Evolutionary conservation across 1,140 invertebrate species (phyloP).

Genomic region (Penaeus chinensis): DNA sequence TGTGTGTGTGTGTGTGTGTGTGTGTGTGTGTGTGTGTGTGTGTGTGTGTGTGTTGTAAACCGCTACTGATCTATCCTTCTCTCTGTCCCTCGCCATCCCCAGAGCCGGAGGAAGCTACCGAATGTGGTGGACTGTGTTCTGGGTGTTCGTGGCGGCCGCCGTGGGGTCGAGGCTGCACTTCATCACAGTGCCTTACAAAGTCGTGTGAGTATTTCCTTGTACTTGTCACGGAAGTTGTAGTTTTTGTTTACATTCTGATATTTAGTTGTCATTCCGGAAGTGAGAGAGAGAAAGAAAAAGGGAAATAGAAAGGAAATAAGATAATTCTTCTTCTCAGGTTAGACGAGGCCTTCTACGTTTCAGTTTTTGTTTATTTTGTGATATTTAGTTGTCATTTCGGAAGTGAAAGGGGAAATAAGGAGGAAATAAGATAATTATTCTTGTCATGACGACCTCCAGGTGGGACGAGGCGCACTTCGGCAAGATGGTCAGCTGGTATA

Average conservation of each 20-base stretch:
- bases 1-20: background rate
- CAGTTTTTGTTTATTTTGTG: too few relatives aligned
- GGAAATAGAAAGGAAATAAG: background rate
- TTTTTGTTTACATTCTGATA: too few relatives aligned
- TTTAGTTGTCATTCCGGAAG: too few relatives aligned
- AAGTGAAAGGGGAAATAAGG: background rate
- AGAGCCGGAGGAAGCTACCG: background rate
- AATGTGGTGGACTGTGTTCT: conserved; percentile 9
- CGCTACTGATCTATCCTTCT: background rate
- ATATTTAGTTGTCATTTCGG: too few relatives aligned
- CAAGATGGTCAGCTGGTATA: conserved; percentile 74
- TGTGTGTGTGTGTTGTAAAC: background rate
- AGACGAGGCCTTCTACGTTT: too few relatives aligned
- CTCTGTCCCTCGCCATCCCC: background rate
- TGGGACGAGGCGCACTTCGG: conserved; percentile 72
- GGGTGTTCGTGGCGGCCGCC: background rate
- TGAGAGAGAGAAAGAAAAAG: too few relatives aligned
- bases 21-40: background rate
- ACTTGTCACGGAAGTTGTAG: too few relatives aligned
- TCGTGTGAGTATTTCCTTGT: conserved; percentile 15
- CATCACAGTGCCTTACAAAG: conserved; percentile 3
- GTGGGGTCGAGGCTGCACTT: conserved; percentile 2
- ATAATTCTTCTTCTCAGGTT: too few relatives aligned
- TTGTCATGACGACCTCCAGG: conserved; percentile 63
- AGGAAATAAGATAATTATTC: background rate